Conservation (phyloP, 53 echinoderm and acorn worm genomes). For the Stichopus horrens region DNA sequence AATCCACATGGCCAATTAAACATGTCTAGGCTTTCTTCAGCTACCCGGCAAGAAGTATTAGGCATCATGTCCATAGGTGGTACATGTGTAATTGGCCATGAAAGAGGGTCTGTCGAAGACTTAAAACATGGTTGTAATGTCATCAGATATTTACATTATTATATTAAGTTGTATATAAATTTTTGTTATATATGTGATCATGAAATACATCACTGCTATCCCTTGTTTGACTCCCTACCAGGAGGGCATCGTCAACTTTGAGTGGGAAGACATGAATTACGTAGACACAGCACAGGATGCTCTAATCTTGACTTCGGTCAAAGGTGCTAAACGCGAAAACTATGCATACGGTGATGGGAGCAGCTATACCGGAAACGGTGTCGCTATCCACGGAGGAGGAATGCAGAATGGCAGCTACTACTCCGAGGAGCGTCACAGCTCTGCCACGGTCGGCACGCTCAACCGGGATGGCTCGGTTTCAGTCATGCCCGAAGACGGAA, state of each 20-base stretch:
- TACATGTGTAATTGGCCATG: too few relatives aligned
- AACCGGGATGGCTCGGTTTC: constrained; percentile 56
- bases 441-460: constrained; percentile 35
- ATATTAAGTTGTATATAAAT: too few relatives aligned
- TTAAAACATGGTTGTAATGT: too few relatives aligned
- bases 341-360: constrained; percentile 34
- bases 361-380: neutral
- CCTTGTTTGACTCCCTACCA: neutral
- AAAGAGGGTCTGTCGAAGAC: too few relatives aligned
- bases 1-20: too few relatives aligned
- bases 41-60: too few relatives aligned
- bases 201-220: too few relatives aligned
- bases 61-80: too few relatives aligned
- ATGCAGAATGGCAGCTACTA: neutral
- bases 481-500: constrained; percentile 28
- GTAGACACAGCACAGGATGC: constrained; percentile 32
- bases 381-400: neutral
- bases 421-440: neutral
- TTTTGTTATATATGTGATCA: too few relatives aligned
- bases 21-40: too few relatives aligned
- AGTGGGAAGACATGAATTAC: neutral
- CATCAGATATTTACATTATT: too few relatives aligned
- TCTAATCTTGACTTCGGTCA: constrained; percentile 21
- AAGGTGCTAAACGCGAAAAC: neutral
- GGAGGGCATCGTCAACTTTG: constrained; percentile 14